A percentile compares a stretch with the other conserved stretches of the same genome.
These are phyloP conservation scores for Melanophora roralis DNA, from an alignment of 2,888 invertebrate species.

Conservation along the genomic window DNA sequence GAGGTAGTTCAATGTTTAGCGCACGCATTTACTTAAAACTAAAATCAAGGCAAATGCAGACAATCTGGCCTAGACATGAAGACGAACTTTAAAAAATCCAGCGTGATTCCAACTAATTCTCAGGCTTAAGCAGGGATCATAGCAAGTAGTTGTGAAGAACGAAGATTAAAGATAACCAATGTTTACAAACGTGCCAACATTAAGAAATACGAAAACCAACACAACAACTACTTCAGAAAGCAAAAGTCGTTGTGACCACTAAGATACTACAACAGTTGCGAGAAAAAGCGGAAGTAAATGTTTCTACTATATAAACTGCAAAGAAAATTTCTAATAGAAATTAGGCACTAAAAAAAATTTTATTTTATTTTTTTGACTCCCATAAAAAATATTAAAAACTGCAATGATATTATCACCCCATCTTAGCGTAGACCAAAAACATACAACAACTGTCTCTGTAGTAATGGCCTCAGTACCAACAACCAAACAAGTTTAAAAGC, in stretches of 20 bases:
- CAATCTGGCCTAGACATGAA: constrained; percentile 45
- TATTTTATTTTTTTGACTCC: constrained; percentile 21
- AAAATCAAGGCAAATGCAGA: background rate
- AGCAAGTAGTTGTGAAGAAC: constrained; percentile 46
- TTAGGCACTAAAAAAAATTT: background rate
- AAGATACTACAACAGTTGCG: background rate
- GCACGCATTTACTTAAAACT: constrained; percentile 47
- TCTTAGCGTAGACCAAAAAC: background rate
- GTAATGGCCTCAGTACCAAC: background rate
- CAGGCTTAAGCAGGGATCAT: constrained; percentile 59
- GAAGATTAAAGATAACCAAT: constrained; percentile 55
- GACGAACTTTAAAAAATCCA: constrained; percentile 45
- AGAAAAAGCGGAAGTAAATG: constrained; percentile 57
- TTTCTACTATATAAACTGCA: constrained; percentile 26
- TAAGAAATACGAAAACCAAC: constrained; percentile 32
- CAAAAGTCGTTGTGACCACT: constrained; percentile 54
- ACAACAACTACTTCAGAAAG: constrained; percentile 34
- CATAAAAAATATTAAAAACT: background rate
- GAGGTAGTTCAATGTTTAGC: constrained; percentile 21
- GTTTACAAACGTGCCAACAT: constrained; percentile 62
- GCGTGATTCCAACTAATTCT: constrained; percentile 58
- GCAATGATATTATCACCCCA: constrained; percentile 50
- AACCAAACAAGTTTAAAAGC: constrained; percentile 29
- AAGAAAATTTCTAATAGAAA: background rate
- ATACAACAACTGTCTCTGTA: background rate